Evolutionary conservation across 1,140 invertebrate genomes (phyloP).

Genomic region (Carposina sasakii): DNA sequence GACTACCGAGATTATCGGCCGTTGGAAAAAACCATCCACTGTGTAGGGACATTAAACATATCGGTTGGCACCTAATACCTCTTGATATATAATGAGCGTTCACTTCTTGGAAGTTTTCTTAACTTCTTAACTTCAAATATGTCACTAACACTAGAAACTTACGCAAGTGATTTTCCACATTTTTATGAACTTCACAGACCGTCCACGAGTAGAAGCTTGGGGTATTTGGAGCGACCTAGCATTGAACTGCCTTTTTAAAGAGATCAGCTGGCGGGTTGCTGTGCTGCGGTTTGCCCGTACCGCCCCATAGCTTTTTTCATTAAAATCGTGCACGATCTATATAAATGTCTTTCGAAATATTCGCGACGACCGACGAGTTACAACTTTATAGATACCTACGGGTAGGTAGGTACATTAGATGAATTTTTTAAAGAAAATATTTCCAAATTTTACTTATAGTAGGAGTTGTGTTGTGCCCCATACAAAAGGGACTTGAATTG

Average conservation of each 20-base stretch:
- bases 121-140: not conserved
- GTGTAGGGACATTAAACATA: not conserved
- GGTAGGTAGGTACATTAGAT: no score
- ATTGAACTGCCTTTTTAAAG: slow-evolving; percentile 39
- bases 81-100: not conserved
- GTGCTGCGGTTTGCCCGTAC: slow-evolving; percentile 32
- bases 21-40: not conserved
- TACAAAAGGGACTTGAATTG: no score
- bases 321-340: slow-evolving; percentile 42
- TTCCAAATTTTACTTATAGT: no score
- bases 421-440: no score
- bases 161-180: slow-evolving; percentile 49
- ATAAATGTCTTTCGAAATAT: no score
- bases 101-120: not conserved
- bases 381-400: no score
- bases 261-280: slow-evolving; percentile 28
- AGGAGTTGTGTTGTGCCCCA: no score
- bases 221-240: slow-evolving; percentile 21
- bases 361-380: no score
- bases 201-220: slow-evolving; percentile 13
- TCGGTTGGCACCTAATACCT: not conserved
- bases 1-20: no score
- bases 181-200: slow-evolving; percentile 13
- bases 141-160: slow-evolving; percentile 18
- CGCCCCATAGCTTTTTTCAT: slow-evolving; percentile 44